These are phyloP conservation scores for Crocallis elinguaria DNA, from an alignment of 2,888 invertebrate species.

Conservation along the genomic window DNA sequence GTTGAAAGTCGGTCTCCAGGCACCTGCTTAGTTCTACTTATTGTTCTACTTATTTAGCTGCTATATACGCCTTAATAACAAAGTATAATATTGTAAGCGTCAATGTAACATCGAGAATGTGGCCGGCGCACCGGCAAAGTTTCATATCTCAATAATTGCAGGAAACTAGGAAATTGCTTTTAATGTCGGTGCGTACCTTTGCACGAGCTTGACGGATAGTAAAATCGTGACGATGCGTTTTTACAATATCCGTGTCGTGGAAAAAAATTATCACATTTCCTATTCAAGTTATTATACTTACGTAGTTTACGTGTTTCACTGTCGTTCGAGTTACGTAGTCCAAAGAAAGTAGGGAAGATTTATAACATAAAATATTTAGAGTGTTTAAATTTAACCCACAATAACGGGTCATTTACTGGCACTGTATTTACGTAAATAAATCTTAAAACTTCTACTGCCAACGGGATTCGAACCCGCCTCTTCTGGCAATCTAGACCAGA, in stretches of 20 bases:
- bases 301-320: background rate
- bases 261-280: background rate
- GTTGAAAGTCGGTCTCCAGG: no score
- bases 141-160: conserved; percentile 50
- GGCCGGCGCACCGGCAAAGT: conserved; percentile 27
- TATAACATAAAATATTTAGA: no score
- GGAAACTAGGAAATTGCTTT: conserved; percentile 48
- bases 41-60: no score
- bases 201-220: conserved; percentile 25
- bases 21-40: no score
- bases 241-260: conserved; percentile 13
- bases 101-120: conserved; percentile 23
- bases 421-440: no score
- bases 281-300: background rate
- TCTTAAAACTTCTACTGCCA: no score
- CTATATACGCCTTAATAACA: background rate
- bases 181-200: conserved; percentile 34
- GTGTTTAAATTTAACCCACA: no score
- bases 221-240: conserved; percentile 29
- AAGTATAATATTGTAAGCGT: conserved; percentile 8
- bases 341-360: no score
- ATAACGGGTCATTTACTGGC: no score
- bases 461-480: no score
- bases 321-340: no score
- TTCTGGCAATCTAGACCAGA: no score